Percentiles rank a stretch among this genome's conserved stretches.
Evolutionary conservation across 2,113 vertebrate genomes (phyloP).

Genomic region (Crypturellus undulatus): DNA sequence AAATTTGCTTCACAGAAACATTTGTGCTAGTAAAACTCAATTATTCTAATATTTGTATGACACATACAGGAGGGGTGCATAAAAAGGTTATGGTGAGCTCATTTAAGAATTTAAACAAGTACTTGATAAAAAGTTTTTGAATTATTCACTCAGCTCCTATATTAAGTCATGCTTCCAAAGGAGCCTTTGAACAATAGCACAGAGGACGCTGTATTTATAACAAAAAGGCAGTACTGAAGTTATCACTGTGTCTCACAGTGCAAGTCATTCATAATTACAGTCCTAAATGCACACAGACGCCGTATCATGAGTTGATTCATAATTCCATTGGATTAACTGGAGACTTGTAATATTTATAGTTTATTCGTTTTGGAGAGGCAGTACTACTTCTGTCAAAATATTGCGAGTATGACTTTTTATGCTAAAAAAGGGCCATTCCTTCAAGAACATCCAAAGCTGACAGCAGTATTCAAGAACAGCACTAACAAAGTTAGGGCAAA

Average conservation of each 20-base stretch:
- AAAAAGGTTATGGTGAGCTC: constrained; percentile 66
- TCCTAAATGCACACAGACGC: background rate
- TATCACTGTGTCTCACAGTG: background rate
- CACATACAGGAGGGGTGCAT: constrained; percentile 40
- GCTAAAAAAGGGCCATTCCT: background rate
- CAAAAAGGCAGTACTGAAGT: constrained; percentile 17
- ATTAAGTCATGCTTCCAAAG: constrained; percentile 44
- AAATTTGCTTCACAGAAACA: constrained; percentile 64
- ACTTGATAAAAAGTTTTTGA: constrained; percentile 54
- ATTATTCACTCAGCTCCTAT: constrained; percentile 50
- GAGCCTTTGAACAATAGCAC: constrained; percentile 43
- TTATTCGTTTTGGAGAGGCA: background rate
- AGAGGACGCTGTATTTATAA: constrained; percentile 1
- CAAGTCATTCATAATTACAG: constrained; percentile 44
- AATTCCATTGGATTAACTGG: background rate
- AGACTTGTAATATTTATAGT: background rate
- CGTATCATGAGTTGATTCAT: background rate
- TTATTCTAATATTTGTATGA: constrained; percentile 67
- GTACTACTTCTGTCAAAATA: background rate
- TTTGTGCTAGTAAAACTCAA: constrained; percentile 56
- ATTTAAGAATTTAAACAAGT: constrained; percentile 69
- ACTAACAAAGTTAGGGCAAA: background rate
- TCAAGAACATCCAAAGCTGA: background rate
- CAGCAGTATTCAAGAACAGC: background rate
- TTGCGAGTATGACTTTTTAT: background rate